Conservation (phyloP, 2,888 invertebrate species). For the Sesamia inferens region DNA sequence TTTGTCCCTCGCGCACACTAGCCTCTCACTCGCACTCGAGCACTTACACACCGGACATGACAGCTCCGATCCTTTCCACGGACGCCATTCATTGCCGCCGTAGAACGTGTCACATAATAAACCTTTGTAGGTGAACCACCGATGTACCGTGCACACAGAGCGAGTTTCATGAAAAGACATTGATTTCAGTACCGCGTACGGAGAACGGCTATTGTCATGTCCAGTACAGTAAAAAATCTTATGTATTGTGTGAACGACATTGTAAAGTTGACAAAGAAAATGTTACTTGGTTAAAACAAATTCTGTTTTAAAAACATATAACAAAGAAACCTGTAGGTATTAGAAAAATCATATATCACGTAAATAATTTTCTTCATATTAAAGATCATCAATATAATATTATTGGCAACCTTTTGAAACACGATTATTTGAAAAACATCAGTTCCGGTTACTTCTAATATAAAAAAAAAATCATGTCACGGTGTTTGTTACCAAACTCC, state of each 20-base stretch:
- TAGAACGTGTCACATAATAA: constrained; percentile 66
- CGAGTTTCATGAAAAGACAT: constrained; percentile 61
- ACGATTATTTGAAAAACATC: background rate
- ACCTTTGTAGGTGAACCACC: constrained; percentile 66
- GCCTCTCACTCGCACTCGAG: constrained; percentile 58
- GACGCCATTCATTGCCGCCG: constrained; percentile 72
- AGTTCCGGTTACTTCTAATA: background rate
- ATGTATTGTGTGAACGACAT: constrained; percentile 38
- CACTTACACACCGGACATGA: constrained; percentile 60
- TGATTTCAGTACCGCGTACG: constrained; percentile 64
- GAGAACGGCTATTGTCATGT: constrained; percentile 63
- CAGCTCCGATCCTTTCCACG: constrained; percentile 67
- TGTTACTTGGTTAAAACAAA: background rate
- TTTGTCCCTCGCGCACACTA: constrained; percentile 66
- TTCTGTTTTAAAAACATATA: background rate
- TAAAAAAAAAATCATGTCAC: background rate
- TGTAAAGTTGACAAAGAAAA: constrained; percentile 21
- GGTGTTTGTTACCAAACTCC: no score
- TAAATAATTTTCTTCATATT: background rate
- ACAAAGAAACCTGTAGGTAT: background rate
- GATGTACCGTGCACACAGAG: constrained; percentile 68
- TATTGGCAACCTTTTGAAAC: background rate
- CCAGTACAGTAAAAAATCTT: constrained; percentile 31
- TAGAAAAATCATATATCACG: background rate
- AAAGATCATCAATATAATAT: constrained; percentile 1